A percentile compares a stretch with the other conserved stretches of the same genome.
Conservation (phyloP, 1,140 invertebrate genomes). For the Anastatus disparis region DNA sequence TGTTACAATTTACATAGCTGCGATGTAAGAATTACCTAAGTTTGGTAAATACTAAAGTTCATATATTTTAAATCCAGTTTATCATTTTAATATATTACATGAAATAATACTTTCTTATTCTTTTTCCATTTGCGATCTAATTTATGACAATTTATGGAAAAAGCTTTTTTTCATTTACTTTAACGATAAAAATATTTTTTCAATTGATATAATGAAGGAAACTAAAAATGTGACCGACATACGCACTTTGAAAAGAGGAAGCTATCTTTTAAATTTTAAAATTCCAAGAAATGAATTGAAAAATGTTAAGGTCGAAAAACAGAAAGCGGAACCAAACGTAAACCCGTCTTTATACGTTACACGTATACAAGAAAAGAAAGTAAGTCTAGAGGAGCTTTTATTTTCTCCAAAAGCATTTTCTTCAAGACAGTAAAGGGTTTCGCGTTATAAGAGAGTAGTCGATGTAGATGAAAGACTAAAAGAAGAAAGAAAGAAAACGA, state of each 20-base stretch:
- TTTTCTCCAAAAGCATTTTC: constrained; percentile 6
- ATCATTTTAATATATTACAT: too few relatives aligned
- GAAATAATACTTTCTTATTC: too few relatives aligned
- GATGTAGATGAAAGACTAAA: constrained; percentile 11
- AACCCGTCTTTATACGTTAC: too few relatives aligned
- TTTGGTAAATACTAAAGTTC: too few relatives aligned
- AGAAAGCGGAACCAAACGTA: background rate
- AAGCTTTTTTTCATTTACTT: too few relatives aligned
- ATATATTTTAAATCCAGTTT: too few relatives aligned
- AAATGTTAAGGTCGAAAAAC: background rate
- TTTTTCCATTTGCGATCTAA: too few relatives aligned
- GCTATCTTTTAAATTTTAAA: background rate
- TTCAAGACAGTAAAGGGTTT: constrained; percentile 3
- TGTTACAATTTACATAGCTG: too few relatives aligned
- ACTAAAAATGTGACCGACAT: background rate
- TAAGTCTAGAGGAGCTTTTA: background rate
- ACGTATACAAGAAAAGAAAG: too few relatives aligned
- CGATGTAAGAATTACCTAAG: too few relatives aligned
- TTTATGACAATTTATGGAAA: too few relatives aligned
- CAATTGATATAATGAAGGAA: background rate
- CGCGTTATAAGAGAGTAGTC: background rate
- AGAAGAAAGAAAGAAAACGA: constrained; percentile 19
- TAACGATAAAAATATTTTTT: too few relatives aligned
- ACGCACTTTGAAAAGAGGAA: background rate
- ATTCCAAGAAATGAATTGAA: background rate